Evolutionary conservation across 1,140 invertebrate species (phyloP), one percentile per base, ranked within the genome.

Genomic region (Mizuhopecten yessoensis): DNA sequence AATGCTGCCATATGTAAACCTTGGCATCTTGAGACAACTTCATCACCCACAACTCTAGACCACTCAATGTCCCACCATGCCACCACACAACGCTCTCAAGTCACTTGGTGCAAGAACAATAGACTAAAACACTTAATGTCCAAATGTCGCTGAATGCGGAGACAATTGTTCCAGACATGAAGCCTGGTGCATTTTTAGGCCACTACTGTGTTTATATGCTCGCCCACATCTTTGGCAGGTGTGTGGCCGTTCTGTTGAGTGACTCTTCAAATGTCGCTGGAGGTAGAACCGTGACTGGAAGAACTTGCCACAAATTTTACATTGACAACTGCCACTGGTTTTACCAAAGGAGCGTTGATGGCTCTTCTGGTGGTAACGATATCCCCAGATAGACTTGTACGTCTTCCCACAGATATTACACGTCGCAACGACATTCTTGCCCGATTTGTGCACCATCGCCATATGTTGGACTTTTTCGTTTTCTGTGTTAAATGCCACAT

Each of bases 171-270:
- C 29, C 1, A 3, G 29, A 75, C 57, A 75, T 7, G 57, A n/a
- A 7, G 57, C 57, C 17, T 75, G 57, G n/a, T 90, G 89, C 34
- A 23, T 17, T n/a, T 17, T 49, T 49, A 90, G 39, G 13, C 86
- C 89, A 87, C 87, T 42, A 49, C 87, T 90, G 34, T 90, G 86
- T 90, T 90, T 90, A 29, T 90, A 90, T 0, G 86, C n/a, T 34
- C 86, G 86, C 9, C 86, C 86, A 87, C 89, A 90, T 11, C 33
- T 36, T 13, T 49, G n/a, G 86, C 89, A 90, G 23, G 49, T 34
- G 45, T 87, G 42, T 34, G 89, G 89, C 11, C 89, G 36, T 11
- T 90, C 89, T 34, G 86, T n/a, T 0, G 89, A 90, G 49, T 90
- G 89, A 20, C 34, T 87, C 49, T 86, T 86, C 36, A 90, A 15